Conservation (phyloP, 2,888 invertebrate genomes). For the Drosophila diplacantha region DNA sequence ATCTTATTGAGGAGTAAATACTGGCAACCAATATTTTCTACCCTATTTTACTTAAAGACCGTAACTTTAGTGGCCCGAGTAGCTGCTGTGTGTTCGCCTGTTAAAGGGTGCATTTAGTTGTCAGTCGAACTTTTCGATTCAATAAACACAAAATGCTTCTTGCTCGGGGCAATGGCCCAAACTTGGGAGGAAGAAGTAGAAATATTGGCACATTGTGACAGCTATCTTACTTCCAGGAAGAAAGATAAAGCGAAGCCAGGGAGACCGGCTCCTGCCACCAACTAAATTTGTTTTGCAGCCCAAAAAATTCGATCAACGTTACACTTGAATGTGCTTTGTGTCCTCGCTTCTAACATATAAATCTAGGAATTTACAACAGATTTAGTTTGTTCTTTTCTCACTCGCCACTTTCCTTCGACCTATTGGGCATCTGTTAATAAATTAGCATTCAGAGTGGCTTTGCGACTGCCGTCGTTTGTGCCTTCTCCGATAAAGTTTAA, state of each 20-base stretch:
- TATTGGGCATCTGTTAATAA: slow-evolving; percentile 2
- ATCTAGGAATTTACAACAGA: slow-evolving; percentile 7
- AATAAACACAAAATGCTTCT: slow-evolving; percentile 17
- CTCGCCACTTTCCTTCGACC: not conserved
- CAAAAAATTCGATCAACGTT: not conserved
- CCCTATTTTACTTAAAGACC: not conserved
- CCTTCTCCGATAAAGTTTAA: slow-evolving; percentile 5
- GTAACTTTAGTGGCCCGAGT: slow-evolving; percentile 4
- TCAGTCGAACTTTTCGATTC: slow-evolving; percentile 12
- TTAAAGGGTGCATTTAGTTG: slow-evolving; percentile 14
- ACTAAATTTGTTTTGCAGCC: slow-evolving; percentile 8
- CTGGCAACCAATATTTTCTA: not conserved
- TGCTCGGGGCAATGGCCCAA: slow-evolving; percentile 1
- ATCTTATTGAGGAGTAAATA: not conserved
- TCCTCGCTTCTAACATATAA: slow-evolving; percentile 1
- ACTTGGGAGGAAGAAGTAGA: not conserved
- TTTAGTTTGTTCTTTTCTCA: not conserved
- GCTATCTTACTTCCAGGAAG: slow-evolving; percentile 12
- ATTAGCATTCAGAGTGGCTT: slow-evolving; percentile 8
- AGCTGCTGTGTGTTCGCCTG: slow-evolving; percentile 5
- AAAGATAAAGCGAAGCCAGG: slow-evolving; percentile 1
- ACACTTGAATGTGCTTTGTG: slow-evolving; percentile 4
- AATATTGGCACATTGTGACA: slow-evolving; percentile 14
- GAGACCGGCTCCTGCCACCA: slow-evolving; percentile 1
- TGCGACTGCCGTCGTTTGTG: not conserved